Base-by-base conservation (phyloP, 1,140 invertebrate genomes). In the Hyles euphorbiae region DNA sequence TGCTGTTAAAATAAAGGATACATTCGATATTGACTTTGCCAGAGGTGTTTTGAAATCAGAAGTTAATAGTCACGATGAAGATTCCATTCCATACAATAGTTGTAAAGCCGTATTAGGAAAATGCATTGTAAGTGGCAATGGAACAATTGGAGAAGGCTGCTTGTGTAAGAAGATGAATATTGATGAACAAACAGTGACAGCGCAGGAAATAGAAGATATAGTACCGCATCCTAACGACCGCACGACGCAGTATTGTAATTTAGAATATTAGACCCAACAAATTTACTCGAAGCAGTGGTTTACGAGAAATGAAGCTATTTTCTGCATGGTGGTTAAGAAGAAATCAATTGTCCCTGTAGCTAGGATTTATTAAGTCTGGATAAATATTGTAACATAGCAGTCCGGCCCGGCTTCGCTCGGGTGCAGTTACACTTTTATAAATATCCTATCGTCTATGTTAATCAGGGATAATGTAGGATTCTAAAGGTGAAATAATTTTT, bases 141-240 rank as follows among this genome's bases (percentile, higher is more conserved):
- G 78, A 7, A 83, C 67, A 4, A 85, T 88, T 10, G 76, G 70
- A 50, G 85, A 88, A 22, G 77, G 75, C 36, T 88, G 86, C 55
- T 65, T 87, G 1, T 88, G 86, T 58, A 83, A 80, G 0, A 83
- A 72, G 58, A 88, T 88, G 85, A 52, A 68, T 0, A 57, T 77
- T 0, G 76, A 83, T 56, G 81, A 84, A 11, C 67, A 74, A 32
- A 72, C 76, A 61, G 68, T 67, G 7, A 74, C 61, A 11, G 70
- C 67, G n/a, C 73, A 88, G 62, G 86, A 88, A 72, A 80, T 86
- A 53, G 81, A 83, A 48, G 83, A 87, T 62, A 77, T 88, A 34
- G 87, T 80, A 4, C 81, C 82, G 4, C 63, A 65, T 44, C 81
- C 82, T 55, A 60, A 60, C 12, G 36, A 45, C 8, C 11, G 10